phyloP scores from a whole-genome alignment of 1,140 invertebrate genomes.

The Micrasema longulum region DNA sequence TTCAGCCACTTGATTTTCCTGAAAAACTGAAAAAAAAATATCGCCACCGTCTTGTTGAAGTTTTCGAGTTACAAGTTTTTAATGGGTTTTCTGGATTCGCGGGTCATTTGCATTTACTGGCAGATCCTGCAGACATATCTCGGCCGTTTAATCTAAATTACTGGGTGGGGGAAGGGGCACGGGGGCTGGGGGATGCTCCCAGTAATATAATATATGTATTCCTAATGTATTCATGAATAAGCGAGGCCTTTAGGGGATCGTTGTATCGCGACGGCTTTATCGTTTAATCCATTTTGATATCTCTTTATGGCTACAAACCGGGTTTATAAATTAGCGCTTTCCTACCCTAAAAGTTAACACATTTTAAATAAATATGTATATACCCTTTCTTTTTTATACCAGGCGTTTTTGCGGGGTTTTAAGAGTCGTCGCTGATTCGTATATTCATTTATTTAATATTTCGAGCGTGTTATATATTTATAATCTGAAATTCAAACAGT shows the following conservation, averaged over 20 bases:
- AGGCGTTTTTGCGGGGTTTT: no score
- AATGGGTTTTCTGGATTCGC: slow-evolving; percentile 34
- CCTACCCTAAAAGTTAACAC: no score
- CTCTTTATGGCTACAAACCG: background rate
- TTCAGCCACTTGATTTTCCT: no score
- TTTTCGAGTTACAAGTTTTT: slow-evolving; percentile 33
- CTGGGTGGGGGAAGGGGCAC: slow-evolving; percentile 1
- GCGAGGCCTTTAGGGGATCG: slow-evolving; percentile 4
- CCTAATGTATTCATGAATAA: slow-evolving; percentile 33
- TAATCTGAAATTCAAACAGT: no score
- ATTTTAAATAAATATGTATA: no score
- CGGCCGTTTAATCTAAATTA: slow-evolving; percentile 33
- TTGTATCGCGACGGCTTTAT: slow-evolving; percentile 15
- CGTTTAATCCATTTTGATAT: slow-evolving; percentile 23
- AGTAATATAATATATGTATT: slow-evolving; percentile 16
- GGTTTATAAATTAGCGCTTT: background rate
- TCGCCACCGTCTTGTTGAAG: background rate
- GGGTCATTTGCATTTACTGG: slow-evolving; percentile 29
- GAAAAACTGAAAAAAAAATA: slow-evolving; percentile 1
- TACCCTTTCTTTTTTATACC: no score
- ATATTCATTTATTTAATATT: no score
- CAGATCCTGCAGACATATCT: slow-evolving; percentile 24
- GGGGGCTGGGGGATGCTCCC: background rate
- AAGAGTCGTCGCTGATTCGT: no score
- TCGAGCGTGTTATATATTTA: no score